Evolutionary conservation across 2,888 invertebrate species (phyloP).

Genomic region (Bombylius major): DNA sequence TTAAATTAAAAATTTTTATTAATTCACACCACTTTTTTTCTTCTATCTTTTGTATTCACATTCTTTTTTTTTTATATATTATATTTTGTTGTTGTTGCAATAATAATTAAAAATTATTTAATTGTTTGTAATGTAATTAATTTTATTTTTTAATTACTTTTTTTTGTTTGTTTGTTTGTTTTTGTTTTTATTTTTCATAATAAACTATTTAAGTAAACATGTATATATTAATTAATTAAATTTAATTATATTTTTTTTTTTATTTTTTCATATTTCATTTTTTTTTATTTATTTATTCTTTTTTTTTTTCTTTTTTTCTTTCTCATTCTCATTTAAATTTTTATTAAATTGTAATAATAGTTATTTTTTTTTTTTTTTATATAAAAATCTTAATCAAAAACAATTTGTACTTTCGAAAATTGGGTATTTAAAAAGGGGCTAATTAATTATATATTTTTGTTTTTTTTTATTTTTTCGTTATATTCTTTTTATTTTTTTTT

Average conservation of each 20-base stretch:
- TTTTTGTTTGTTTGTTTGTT: too few species aligned
- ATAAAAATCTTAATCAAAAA: slow-evolving; percentile 28
- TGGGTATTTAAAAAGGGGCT: slow-evolving; percentile 17
- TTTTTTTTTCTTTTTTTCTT: neutral
- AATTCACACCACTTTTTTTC: neutral
- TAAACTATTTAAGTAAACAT: too few species aligned
- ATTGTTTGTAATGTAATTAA: neutral
- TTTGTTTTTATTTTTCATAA: too few species aligned
- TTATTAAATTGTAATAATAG: neutral
- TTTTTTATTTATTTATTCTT: too few species aligned
- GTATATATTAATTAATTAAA: too few species aligned
- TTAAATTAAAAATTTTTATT: too few species aligned
- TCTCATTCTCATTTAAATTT: neutral
- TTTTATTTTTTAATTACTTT: too few species aligned
- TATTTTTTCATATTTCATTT: too few species aligned
- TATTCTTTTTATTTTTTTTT: slow-evolving; percentile 15
- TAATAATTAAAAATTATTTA: neutral
- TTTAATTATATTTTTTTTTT: too few species aligned
- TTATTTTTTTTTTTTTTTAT: neutral
- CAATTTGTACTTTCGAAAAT: slow-evolving; percentile 38
- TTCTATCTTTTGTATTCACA: neutral
- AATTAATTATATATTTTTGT: slow-evolving; percentile 2
- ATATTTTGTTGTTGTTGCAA: neutral
- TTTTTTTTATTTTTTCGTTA: slow-evolving; percentile 19
- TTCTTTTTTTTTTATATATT: neutral